A percentile compares a stretch with the other conserved stretches of the same genome.
These are phyloP conservation scores for Acleris emargana DNA, from an alignment of 2,888 invertebrate genomes.

Conservation along the genomic window DNA sequence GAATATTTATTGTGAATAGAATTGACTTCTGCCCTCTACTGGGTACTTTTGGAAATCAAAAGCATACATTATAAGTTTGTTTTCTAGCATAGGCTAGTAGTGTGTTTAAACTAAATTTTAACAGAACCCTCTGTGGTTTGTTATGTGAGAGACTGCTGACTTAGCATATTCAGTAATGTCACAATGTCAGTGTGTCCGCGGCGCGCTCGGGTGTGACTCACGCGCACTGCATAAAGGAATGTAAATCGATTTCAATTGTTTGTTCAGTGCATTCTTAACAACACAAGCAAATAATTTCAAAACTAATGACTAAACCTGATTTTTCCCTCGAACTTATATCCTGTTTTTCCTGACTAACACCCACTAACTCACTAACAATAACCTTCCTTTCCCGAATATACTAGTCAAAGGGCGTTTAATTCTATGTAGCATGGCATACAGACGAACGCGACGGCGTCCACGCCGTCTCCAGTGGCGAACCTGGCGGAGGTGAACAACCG, in stretches of 20 bases:
- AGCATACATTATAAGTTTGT: background rate
- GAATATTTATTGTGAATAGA: conserved; percentile 33
- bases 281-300: conserved; percentile 3
- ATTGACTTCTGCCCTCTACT: conserved; percentile 23
- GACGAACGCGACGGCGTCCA: conserved; percentile 93
- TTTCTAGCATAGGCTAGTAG: background rate
- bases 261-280: conserved; percentile 14
- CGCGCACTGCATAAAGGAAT: conserved; percentile 32
- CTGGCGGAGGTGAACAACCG: conserved; percentile 89
- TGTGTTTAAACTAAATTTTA: conserved; percentile 2
- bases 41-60: conserved; percentile 5
- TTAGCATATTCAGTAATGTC: conserved; percentile 60
- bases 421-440: conserved; percentile 89
- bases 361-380: conserved; percentile 46
- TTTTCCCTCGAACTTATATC: background rate
- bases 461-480: conserved; percentile 92
- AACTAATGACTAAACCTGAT: background rate
- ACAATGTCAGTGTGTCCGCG: conserved; percentile 46
- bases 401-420: conserved; percentile 72
- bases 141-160: conserved; percentile 10
- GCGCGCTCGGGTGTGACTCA: conserved; percentile 54
- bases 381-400: conserved; percentile 50
- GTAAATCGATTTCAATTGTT: conserved; percentile 33
- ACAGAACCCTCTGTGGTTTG: conserved; percentile 14
- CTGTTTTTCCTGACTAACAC: background rate